Evolutionary conservation across 2,888 invertebrate genomes (phyloP).

Genomic region (Drosophila ezoana): DNA sequence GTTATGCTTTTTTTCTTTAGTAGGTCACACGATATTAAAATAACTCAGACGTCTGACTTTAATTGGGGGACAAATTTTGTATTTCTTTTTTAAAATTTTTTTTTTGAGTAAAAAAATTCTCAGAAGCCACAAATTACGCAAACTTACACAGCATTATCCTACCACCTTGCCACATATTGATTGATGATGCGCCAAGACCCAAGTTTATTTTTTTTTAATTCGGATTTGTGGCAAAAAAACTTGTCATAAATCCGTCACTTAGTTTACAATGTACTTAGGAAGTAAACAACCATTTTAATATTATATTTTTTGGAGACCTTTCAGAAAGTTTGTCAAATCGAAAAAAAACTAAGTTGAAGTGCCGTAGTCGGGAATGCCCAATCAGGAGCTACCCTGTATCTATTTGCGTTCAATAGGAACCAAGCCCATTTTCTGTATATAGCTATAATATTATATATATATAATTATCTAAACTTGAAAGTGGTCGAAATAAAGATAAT

Average conservation of each 20-base stretch:
- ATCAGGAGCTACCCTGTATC: too few relatives aligned
- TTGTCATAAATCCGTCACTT: constrained; percentile 27
- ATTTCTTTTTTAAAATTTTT: too few relatives aligned
- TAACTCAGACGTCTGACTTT: constrained; percentile 8
- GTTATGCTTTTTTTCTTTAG: constrained; percentile 33
- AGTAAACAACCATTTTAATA: constrained; percentile 9
- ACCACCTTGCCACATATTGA: constrained; percentile 28
- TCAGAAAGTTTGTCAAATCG: not conserved
- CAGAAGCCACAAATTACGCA: not conserved
- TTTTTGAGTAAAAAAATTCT: too few relatives aligned
- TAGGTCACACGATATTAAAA: constrained; percentile 24
- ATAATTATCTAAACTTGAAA: too few relatives aligned
- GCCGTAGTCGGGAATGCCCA: too few relatives aligned
- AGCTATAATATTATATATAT: too few relatives aligned
- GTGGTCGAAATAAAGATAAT: too few relatives aligned
- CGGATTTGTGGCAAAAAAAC: not conserved
- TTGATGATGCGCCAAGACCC: constrained; percentile 36
- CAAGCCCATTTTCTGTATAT: too few relatives aligned
- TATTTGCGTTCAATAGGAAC: too few relatives aligned
- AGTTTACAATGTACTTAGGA: not conserved
- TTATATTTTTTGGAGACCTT: not conserved
- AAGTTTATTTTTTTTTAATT: constrained; percentile 2
- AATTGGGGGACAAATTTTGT: constrained; percentile 2
- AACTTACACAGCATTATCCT: not conserved
- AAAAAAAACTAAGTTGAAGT: too few relatives aligned